These are phyloP conservation scores for Scolopax rusticola DNA, from an alignment of 2,797 vertebrate species.

Conservation along the genomic window DNA sequence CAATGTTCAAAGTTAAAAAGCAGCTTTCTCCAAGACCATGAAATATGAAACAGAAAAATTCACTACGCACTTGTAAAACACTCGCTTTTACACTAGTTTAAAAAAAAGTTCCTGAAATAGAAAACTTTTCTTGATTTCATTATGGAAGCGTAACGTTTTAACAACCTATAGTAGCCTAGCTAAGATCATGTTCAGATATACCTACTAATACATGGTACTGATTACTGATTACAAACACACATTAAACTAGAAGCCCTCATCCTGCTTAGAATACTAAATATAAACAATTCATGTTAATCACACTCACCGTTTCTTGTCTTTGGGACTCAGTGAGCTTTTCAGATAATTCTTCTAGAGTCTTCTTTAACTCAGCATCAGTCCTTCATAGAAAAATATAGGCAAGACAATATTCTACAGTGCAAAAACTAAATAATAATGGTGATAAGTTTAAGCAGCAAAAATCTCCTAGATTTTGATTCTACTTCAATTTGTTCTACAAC, in stretches of 20 bases:
- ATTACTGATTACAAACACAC: not conserved
- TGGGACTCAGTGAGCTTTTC: slow-evolving; percentile 82
- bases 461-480: not conserved
- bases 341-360: slow-evolving; percentile 85
- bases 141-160: not conserved
- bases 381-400: slow-evolving; percentile 73
- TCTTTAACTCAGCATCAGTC: slow-evolving; percentile 89
- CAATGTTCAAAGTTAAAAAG: not conserved
- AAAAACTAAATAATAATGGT: not conserved
- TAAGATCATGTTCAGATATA: not conserved
- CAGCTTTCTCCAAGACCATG: not conserved
- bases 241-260: not conserved
- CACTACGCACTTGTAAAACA: slow-evolving; percentile 18
- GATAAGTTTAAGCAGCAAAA: not conserved
- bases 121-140: not conserved
- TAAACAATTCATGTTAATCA: not conserved
- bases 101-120: slow-evolving; percentile 1
- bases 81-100: not conserved
- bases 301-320: slow-evolving; percentile 87
- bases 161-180: not conserved
- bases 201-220: not conserved
- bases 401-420: not conserved
- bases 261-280: not conserved
- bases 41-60: slow-evolving; percentile 36
- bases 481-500: not conserved